Evolutionary conservation across 2,888 invertebrate genomes (phyloP), one percentile per base, ranked within the genome.

Genomic region (Stegana nigrithorax): DNA sequence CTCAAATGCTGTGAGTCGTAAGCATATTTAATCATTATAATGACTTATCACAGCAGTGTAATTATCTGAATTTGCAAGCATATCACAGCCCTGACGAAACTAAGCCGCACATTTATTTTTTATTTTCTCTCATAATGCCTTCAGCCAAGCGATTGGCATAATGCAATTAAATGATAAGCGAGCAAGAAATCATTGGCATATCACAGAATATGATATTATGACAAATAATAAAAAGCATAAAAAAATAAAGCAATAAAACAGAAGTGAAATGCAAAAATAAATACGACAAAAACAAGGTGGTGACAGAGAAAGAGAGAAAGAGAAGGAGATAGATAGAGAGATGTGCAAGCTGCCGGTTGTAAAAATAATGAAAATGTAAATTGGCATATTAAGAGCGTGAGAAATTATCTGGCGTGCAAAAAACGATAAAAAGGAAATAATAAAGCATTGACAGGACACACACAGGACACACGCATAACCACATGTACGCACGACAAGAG

Each of bases 281-380:
- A 45, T 45, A 45, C 14, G 17, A 19, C 25, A 12, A 10, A 47
- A 12, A 6, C 47, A 47, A 47, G 25, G 6, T 26, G 57, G 32
- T 60, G 1, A 62, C 58, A 14, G 42, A n/a, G 12, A 26, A 7
- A 62, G 59, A 70, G 68, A 74, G 73, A 75, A n/a, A n/a, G n/a
- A n/a, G n/a, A n/a, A n/a, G n/a, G n/a, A n/a, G n/a, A n/a, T n/a
- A n/a, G n/a, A n/a, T n/a, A n/a, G n/a, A n/a, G n/a, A n/a, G n/a
- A n/a, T n/a, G n/a, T n/a, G n/a, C n/a, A n/a, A n/a, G n/a, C n/a
- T n/a, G n/a, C n/a, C n/a, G n/a, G n/a, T n/a, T n/a, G n/a, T n/a
- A n/a, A n/a, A 76, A 75, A 70, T 75, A 75, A 75, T 75, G 70
- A 70, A 65, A 69, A 77, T 68, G 73, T 75, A 73, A 77, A 77